Base-by-base conservation (phyloP, 2,113 vertebrate genomes). In the Scatophagus argus region DNA sequence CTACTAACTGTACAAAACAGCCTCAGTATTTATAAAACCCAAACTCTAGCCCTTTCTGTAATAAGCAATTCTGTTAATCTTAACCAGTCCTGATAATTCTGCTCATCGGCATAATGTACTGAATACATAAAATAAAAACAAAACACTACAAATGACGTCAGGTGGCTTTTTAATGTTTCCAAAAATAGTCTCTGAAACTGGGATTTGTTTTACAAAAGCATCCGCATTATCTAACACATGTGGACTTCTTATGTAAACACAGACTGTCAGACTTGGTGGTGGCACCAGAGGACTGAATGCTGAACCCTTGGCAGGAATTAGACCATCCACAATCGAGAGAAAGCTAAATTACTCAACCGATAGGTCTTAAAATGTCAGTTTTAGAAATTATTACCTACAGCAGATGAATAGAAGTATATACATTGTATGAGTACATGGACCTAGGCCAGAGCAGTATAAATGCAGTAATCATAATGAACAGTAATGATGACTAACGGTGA, bases 171-270 rank as follows among this genome's bases (percentile, higher is more conserved):
- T 93, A 91, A 92, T 94, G 89, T 90, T 91, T 91, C 89, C 83
- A 93, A 94, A 94, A 93, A 93, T 93, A 94, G 89, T 92, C 89
- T 92, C 90, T 94, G 87, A 89, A 91, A 91, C 63, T 87, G 88
- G 88, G 90, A 88, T 85, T 92, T 77, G 81, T 91, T 92, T 91
- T 92, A 94, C 91, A 94, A 94, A 94, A 92, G 88, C 74, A 88
- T 89, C 88, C 85, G 89, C 87, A 83, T 77, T n/a, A 77, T 91
- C 69, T 74, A 81, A 81, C 85, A 88, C 64, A 65, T 91, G 90
- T 89, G 88, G 91, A 92, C 62, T 84, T 90, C 82, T 87, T 79
- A 80, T 91, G 93, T 94, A 94, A 92, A 93, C 89, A 89, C 88
- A 87, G 87, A 92, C 84, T 81, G 76, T 88, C 77, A 49, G 83